Evolutionary conservation across 2,113 vertebrate species (phyloP).

Genomic region (Coracopsis vasa): DNA sequence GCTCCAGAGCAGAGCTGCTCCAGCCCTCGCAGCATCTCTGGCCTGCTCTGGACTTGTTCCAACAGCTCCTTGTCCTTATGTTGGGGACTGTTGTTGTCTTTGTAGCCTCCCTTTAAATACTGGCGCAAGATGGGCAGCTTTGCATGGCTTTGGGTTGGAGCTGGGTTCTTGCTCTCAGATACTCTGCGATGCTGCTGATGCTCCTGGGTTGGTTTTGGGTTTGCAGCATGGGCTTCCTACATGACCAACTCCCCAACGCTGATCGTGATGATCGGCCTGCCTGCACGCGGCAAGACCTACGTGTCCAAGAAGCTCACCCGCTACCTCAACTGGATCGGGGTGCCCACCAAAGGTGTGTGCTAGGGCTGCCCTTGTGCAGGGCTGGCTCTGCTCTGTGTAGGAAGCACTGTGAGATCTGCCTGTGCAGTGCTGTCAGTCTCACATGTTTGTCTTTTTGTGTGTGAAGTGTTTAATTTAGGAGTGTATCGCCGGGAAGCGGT

Average conservation of each 20-base stretch:
- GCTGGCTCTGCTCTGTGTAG: neutral
- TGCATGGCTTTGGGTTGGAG: neutral
- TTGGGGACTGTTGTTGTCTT: neutral
- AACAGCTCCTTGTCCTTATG: neutral
- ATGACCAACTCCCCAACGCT: slow-evolving; percentile 97
- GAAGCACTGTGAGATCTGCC: rapidly evolving
- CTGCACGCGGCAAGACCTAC: slow-evolving; percentile 92
- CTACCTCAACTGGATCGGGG: slow-evolving; percentile 98
- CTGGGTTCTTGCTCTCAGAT: neutral
- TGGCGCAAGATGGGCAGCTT: neutral
- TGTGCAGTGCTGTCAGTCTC: rapidly evolving
- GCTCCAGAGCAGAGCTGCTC: too few species aligned
- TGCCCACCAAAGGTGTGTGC: slow-evolving; percentile 91
- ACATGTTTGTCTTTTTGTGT: neutral
- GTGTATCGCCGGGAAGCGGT: slow-evolving; percentile 94
- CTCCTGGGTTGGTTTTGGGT: neutral
- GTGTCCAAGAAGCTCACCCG: slow-evolving; percentile 97
- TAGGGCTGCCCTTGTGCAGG: rapidly evolving
- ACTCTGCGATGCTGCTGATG: neutral
- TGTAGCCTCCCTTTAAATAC: neutral
- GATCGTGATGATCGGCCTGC: slow-evolving; percentile 97
- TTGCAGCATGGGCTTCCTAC: slow-evolving; percentile 92
- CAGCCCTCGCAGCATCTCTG: too few species aligned
- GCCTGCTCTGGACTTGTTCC: too few species aligned
- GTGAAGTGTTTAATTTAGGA: slow-evolving; percentile 94